Base-by-base conservation (phyloP, 1,140 invertebrate genomes). In the Cydia fagiglandana region DNA sequence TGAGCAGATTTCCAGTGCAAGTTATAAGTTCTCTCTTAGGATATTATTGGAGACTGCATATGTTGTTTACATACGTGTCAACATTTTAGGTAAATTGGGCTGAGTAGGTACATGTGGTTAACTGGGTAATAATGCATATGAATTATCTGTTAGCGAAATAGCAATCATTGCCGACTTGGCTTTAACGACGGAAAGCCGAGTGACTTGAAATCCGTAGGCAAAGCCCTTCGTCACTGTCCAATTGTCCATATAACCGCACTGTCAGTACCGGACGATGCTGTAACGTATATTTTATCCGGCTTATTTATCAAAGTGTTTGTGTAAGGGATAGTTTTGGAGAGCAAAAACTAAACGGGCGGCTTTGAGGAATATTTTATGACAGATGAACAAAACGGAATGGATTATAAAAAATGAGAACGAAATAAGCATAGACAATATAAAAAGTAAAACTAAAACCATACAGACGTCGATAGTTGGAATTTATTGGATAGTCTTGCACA, bases 161-260 rank as follows among this genome's bases (percentile, higher is more conserved):
- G 7, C 56, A 61, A 61, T 12, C 17, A 20, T 24, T n/a, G 53
- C 17, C n/a, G n/a, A 61, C 7, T 61, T 24, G 17, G 53, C 17
- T n/a, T 24, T 61, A 0, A 24, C 56, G 20, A 24, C 56, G 56
- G 56, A 6, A n/a, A 2, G 7, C 56, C 6, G 20, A 61, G 9
- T 61, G 20, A 61, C 17, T 61, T 24, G 56, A 61, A 61, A 61
- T 61, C n/a, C n/a, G 56, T 61, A 61, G 56, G 56, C 20, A 24
- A 12, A 6, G 7, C 56, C 56, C 20, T 61, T 61, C 56, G 56
- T 24, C 20, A 61, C 56, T 61, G 17, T 61, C 56, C 56, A 61
- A 10, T 47, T 47, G 45, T 47, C 45, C 38, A 41, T 47, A 61
- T 24, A 61, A 61, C 53, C 17, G 3, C 56, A 24, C 53, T 56